Evolutionary conservation across 2,113 vertebrate genomes (phyloP).

Genomic region (Diglossa brunneiventris): DNA sequence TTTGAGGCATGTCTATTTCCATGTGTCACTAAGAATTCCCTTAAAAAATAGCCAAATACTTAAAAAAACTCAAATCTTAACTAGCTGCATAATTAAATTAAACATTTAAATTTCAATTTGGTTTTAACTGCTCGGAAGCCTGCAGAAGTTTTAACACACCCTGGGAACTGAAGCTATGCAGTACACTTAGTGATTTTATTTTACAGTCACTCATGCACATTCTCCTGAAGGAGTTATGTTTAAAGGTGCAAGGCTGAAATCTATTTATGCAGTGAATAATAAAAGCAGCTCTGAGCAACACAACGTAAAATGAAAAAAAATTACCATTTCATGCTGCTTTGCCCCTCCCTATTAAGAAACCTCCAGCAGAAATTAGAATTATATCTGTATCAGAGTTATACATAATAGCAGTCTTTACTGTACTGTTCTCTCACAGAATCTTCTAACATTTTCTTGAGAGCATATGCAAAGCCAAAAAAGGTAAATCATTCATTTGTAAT

Average conservation of each 20-base stretch:
- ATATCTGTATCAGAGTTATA: background rate
- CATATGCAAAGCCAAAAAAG: background rate
- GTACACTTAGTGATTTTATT: background rate
- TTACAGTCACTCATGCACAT: background rate
- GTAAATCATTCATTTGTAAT: background rate
- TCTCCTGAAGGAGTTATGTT: background rate
- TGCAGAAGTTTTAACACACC: background rate
- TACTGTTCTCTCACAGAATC: background rate
- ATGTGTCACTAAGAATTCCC: background rate
- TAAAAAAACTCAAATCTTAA: background rate
- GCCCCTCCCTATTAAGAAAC: background rate
- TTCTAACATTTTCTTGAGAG: background rate
- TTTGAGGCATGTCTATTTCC: background rate
- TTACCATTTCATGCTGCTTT: background rate
- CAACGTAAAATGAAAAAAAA: background rate
- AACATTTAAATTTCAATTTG: background rate
- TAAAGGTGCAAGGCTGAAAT: background rate
- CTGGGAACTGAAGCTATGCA: background rate
- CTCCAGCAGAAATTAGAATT: background rate
- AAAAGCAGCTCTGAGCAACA: background rate
- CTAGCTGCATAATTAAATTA: background rate
- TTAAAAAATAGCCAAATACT: background rate
- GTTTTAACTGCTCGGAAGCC: background rate
- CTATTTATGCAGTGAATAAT: background rate
- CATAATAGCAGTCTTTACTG: background rate